Conservation (phyloP, 53 echinoderm and acorn worm species). For the Astropecten irregularis region DNA sequence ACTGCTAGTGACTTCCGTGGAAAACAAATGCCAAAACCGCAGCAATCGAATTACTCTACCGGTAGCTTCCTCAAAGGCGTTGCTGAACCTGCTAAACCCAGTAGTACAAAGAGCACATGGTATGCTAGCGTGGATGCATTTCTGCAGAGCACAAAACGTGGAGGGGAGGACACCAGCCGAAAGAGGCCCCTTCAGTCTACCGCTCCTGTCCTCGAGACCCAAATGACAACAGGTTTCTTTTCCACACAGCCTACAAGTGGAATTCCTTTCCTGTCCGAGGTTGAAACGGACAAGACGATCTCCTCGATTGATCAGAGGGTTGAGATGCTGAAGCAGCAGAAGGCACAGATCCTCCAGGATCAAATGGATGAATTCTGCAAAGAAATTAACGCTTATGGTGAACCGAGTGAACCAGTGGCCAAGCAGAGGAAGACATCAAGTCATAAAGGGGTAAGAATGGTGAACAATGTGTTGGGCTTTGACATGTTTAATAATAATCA, state of each 20-base stretch:
- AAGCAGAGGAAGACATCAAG: not conserved
- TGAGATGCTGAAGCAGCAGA: slow-evolving; percentile 36
- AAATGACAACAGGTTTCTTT: not conserved
- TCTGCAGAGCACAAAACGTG: slow-evolving; percentile 12
- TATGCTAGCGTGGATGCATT: slow-evolving; percentile 46
- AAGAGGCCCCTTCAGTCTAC: not conserved
- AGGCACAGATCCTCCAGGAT: slow-evolving; percentile 35
- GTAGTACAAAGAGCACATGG: not conserved
- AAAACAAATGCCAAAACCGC: not conserved
- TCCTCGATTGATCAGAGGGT: slow-evolving; percentile 33
- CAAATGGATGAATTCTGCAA: slow-evolving; percentile 40
- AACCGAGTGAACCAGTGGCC: not conserved
- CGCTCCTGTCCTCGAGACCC: not conserved
- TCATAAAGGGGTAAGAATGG: slow-evolving; percentile 37
- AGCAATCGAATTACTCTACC: not conserved
- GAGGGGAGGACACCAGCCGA: not conserved
- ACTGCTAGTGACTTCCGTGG: not conserved
- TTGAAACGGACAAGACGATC: slow-evolving; percentile 38
- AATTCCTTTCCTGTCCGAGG: slow-evolving; percentile 37
- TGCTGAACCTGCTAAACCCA: not conserved
- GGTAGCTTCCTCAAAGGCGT: not conserved
- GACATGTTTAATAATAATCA: not conserved
- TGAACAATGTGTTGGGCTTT: not conserved
- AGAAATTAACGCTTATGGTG: slow-evolving; percentile 5
- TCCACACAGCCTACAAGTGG: not conserved